phyloP scores from a whole-genome alignment of 53 echinoderm and acorn worm genomes.

The Apostichopus leukothele region DNA sequence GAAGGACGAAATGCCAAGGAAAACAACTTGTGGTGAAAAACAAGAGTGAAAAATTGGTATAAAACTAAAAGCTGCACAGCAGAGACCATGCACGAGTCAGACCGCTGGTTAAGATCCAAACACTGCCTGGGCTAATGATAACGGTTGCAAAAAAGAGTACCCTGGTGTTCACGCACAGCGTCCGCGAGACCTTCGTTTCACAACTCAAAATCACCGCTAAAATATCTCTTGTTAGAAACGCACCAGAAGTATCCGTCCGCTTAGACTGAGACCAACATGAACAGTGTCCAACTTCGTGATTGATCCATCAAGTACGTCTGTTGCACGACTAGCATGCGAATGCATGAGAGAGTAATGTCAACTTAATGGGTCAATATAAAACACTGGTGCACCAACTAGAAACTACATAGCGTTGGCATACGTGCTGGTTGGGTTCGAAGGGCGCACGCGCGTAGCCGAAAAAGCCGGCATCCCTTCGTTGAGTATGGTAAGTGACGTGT shows the following conservation, averaged over 20 bases:
- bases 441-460: conserved; percentile 23
- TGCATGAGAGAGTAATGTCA: conserved; percentile 21
- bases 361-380: conserved; percentile 45
- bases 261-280: neutral
- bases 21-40: too few species aligned
- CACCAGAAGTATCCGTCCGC: neutral
- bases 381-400: neutral
- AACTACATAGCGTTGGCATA: conserved; percentile 27
- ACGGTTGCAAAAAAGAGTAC: too few species aligned
- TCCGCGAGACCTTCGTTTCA: conserved; percentile 3
- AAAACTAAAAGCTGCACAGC: too few species aligned
- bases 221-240: neutral
- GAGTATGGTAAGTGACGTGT: conserved; percentile 22
- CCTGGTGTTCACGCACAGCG: neutral
- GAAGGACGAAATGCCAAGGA: too few species aligned
- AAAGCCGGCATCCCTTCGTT: neutral
- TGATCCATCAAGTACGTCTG: conserved; percentile 3
- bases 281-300: neutral
- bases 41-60: too few species aligned
- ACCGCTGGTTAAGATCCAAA: too few species aligned
- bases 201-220: conserved; percentile 39
- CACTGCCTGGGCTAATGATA: too few species aligned
- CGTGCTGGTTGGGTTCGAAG: conserved; percentile 43
- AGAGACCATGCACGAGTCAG: too few species aligned
- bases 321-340: neutral